Conservation (phyloP, 2,113 vertebrate genomes). For the Sakesphorus luctuosus region DNA sequence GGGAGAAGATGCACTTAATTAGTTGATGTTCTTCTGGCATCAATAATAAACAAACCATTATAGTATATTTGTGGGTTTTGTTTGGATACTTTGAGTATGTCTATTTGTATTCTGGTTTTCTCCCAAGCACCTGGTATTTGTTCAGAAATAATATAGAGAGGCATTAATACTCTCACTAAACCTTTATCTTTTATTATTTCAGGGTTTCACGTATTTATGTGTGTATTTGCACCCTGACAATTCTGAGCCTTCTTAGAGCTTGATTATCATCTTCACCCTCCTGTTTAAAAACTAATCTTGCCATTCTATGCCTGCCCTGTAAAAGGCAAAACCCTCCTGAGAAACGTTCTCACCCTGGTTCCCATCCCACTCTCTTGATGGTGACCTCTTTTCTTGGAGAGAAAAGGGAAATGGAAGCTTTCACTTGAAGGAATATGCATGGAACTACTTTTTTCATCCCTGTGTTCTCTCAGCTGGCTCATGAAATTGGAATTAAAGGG, state of each 20-base stretch:
- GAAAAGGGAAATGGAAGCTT: not conserved
- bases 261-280: not conserved
- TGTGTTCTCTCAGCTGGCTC: not conserved
- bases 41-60: not conserved
- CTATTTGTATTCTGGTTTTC: not conserved
- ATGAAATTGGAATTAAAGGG: not conserved
- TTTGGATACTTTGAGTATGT: not conserved
- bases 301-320: not conserved
- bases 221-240: not conserved
- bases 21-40: not conserved
- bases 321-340: not conserved
- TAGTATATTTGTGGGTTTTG: not conserved
- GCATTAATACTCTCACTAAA: not conserved
- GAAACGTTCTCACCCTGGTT: slow-evolving; percentile 31
- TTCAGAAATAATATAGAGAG: not conserved
- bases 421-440: not conserved
- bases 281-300: not conserved
- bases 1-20: not conserved
- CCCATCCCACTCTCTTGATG: not conserved
- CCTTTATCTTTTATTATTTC: not conserved
- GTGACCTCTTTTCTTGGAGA: slow-evolving; percentile 20
- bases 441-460: not conserved
- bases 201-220: not conserved
- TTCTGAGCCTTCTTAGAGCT: not conserved
- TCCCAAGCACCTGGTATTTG: not conserved